A percentile compares a stretch with the other conserved stretches of the same genome.
Evolutionary conservation across 2,888 invertebrate species (phyloP).

Genomic region (Rhabditoides inermis): DNA sequence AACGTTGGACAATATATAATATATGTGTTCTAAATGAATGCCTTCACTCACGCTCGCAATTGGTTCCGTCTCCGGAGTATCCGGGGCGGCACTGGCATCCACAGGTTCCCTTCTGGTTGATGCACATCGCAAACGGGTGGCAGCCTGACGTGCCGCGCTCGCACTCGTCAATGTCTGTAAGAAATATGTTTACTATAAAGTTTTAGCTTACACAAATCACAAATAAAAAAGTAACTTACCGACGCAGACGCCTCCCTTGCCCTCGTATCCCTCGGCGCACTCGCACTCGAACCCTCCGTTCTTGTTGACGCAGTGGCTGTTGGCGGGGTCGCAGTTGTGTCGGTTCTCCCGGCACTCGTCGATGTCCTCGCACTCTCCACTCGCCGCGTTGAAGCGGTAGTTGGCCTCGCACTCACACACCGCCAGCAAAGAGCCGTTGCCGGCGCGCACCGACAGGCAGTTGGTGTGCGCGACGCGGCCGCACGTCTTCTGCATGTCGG

Average conservation of each 20-base stretch:
- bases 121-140: slow-evolving; percentile 35
- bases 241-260: slow-evolving; percentile 60
- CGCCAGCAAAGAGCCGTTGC: slow-evolving; percentile 25
- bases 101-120: slow-evolving; percentile 58
- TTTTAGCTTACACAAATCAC: not conserved
- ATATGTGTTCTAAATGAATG: not conserved
- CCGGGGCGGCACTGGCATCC: slow-evolving; percentile 71
- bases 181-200: not conserved
- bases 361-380: slow-evolving; percentile 34
- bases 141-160: slow-evolving; percentile 32
- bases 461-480: slow-evolving; percentile 21
- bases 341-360: slow-evolving; percentile 45
- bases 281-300: slow-evolving; percentile 77
- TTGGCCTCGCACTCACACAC: slow-evolving; percentile 41
- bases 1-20: slow-evolving; percentile 2
- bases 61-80: slow-evolving; percentile 35
- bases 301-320: slow-evolving; percentile 76
- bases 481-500: slow-evolving; percentile 31
- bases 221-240: slow-evolving; percentile 8
- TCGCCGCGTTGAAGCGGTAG: slow-evolving; percentile 27
- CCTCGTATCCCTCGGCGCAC: slow-evolving; percentile 79
- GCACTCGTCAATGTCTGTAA: slow-evolving; percentile 35
- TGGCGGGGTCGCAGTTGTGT: slow-evolving; percentile 41
- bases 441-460: slow-evolving; percentile 28
- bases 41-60: slow-evolving; percentile 19